A percentile compares a stretch with the other conserved stretches of the same genome.
phyloP scores from a whole-genome alignment of 2,888 invertebrate genomes.

The Caenorhabditis plicata region DNA sequence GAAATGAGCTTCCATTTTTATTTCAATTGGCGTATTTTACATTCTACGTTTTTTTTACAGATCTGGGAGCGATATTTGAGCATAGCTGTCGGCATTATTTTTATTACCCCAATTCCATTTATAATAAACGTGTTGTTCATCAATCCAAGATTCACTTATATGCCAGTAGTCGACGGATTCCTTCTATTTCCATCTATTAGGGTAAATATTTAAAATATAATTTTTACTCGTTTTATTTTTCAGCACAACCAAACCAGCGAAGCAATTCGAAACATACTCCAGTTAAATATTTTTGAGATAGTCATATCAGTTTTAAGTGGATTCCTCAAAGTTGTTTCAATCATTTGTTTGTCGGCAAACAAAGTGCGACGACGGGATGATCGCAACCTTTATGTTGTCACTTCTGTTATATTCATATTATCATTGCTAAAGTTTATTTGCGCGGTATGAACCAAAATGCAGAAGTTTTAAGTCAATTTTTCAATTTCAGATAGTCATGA shows the following conservation, averaged over 20 bases:
- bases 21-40: no score
- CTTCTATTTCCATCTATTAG: background rate
- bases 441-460: background rate
- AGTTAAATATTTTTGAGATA: constrained; percentile 1
- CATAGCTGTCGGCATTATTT: background rate
- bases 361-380: background rate
- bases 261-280: background rate
- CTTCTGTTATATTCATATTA: background rate
- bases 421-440: constrained; percentile 1
- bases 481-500: background rate
- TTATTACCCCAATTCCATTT: constrained; percentile 2
- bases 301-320: background rate
- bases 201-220: background rate
- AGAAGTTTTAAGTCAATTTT: background rate
- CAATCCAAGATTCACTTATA: background rate
- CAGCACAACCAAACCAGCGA: background rate
- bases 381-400: constrained; percentile 1
- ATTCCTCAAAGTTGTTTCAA: background rate
- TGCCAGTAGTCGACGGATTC: background rate
- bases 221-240: background rate
- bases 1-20: no score
- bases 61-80: constrained; percentile 2
- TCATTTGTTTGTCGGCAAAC: background rate
- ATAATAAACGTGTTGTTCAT: background rate
- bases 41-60: background rate